Evolutionary conservation across 2,888 invertebrate genomes (phyloP).

Genomic region (Oligia latruncula): DNA sequence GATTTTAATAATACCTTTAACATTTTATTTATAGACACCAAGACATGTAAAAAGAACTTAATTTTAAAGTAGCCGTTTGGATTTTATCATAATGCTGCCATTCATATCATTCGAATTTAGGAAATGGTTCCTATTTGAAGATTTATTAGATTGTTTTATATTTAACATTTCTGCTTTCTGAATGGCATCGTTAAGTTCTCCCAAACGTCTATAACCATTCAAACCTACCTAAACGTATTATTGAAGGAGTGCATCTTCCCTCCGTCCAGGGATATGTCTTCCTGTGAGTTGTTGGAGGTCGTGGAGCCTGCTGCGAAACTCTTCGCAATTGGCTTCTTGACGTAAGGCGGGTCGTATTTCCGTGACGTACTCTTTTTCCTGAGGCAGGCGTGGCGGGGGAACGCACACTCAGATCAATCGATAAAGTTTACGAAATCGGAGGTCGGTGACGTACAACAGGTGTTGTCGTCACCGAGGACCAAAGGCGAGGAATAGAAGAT

Average conservation of each 20-base stretch:
- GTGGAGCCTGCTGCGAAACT: slow-evolving; percentile 92
- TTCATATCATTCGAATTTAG: not conserved
- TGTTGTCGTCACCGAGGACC: slow-evolving; percentile 57
- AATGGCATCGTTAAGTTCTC: slow-evolving; percentile 38
- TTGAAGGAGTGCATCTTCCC: slow-evolving; percentile 96
- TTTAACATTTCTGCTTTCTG: not conserved
- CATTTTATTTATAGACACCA: slow-evolving; percentile 53
- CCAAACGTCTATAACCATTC: slow-evolving; percentile 26
- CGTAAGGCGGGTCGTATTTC: slow-evolving; percentile 96
- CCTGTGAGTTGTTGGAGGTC: slow-evolving; percentile 94
- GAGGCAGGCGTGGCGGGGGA: slow-evolving; percentile 89
- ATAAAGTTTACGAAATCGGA: slow-evolving; percentile 85
- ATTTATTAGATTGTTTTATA: no score
- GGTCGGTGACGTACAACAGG: slow-evolving; percentile 59
- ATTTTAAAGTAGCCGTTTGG: slow-evolving; percentile 21
- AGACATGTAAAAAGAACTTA: slow-evolving; percentile 30
- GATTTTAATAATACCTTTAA: slow-evolving; percentile 17
- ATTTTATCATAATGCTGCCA: slow-evolving; percentile 42
- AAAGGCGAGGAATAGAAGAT: slow-evolving; percentile 70
- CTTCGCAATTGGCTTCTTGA: slow-evolving; percentile 95
- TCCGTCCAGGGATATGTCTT: slow-evolving; percentile 94
- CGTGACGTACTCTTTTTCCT: slow-evolving; percentile 97
- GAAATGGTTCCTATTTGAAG: not conserved
- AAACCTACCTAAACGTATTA: slow-evolving; percentile 93
- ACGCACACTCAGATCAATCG: slow-evolving; percentile 90